Evolutionary conservation across 2,797 vertebrate species (phyloP).

Genomic region (Eleutherodactylus coqui): DNA sequence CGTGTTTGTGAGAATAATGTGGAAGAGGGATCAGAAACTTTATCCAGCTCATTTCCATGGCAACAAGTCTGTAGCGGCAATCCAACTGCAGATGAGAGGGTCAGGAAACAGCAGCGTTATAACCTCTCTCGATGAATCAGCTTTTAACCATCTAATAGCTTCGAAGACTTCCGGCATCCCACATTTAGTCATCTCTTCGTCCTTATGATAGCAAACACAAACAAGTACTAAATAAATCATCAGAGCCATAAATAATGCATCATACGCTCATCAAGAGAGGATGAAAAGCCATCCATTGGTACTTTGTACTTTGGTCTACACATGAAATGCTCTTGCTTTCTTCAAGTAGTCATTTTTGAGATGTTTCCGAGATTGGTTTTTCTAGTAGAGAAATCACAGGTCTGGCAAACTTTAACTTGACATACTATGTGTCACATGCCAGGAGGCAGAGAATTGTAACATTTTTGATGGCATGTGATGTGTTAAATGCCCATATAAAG

Average conservation of each 20-base stretch:
- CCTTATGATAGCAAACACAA: conserved; percentile 38
- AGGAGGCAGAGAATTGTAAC: no score
- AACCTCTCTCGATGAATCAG: conserved; percentile 48
- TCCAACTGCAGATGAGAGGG: conserved; percentile 40
- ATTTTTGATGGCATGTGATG: no score
- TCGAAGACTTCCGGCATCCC: background rate
- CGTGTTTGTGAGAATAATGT: conserved; percentile 45
- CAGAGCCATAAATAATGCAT: conserved; percentile 34
- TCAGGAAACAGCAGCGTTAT: conserved; percentile 4
- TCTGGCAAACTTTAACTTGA: no score
- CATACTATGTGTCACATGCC: no score
- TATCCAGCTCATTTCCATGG: conserved; percentile 55
- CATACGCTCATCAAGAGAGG: conserved; percentile 4
- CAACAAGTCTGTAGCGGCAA: conserved; percentile 54
- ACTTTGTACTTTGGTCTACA: background rate
- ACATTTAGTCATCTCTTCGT: conserved; percentile 15
- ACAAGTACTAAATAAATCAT: conserved; percentile 52
- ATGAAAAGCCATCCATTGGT: background rate
- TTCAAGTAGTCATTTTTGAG: background rate
- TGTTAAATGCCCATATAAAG: no score
- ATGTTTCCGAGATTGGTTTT: conserved; percentile 14
- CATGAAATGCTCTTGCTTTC: conserved; percentile 21
- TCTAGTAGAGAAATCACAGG: background rate
- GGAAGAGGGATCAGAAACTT: conserved; percentile 43
- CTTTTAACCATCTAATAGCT: conserved; percentile 23